Evolutionary conservation across 2,113 vertebrate genomes (phyloP).

Genomic region (Zingel zingel): DNA sequence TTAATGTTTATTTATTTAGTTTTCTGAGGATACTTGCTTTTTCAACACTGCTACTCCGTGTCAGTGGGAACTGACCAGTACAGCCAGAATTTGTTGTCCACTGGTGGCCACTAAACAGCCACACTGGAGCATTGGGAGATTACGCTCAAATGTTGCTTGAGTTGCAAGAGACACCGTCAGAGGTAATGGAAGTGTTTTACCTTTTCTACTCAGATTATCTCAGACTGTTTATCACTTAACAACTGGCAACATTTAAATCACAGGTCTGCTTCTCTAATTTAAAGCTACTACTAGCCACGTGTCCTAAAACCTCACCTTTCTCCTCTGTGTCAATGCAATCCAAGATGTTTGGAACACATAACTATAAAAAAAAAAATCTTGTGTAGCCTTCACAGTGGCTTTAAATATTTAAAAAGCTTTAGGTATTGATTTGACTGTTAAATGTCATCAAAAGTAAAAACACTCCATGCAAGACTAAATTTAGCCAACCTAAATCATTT

Average conservation of each 20-base stretch:
- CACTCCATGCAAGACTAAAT: neutral
- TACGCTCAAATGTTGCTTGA: slow-evolving; percentile 1
- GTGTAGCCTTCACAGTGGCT: slow-evolving; percentile 8
- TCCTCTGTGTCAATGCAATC: neutral
- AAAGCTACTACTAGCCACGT: neutral
- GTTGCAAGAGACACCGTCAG: too few species aligned
- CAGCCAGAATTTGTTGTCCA: neutral
- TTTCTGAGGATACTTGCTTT: slow-evolving; percentile 38
- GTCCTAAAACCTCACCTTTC: neutral
- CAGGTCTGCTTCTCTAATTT: slow-evolving; percentile 6
- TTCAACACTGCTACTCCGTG: slow-evolving; percentile 21
- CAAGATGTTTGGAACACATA: neutral
- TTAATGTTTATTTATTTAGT: slow-evolving; percentile 68
- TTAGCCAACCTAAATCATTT: neutral
- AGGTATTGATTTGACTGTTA: slow-evolving; percentile 14
- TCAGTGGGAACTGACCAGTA: slow-evolving; percentile 17
- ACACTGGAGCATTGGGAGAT: neutral
- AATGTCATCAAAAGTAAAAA: slow-evolving; percentile 13
- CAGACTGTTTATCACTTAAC: neutral
- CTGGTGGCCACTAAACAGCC: neutral
- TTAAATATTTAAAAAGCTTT: slow-evolving; percentile 27
- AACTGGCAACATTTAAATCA: slow-evolving; percentile 3
- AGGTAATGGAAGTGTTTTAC: neutral
- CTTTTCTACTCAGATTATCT: slow-evolving; percentile 5
- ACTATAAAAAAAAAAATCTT: slow-evolving; percentile 3